Conservation (phyloP, 2,797 vertebrate species). For the Thripadectes ignobilis region DNA sequence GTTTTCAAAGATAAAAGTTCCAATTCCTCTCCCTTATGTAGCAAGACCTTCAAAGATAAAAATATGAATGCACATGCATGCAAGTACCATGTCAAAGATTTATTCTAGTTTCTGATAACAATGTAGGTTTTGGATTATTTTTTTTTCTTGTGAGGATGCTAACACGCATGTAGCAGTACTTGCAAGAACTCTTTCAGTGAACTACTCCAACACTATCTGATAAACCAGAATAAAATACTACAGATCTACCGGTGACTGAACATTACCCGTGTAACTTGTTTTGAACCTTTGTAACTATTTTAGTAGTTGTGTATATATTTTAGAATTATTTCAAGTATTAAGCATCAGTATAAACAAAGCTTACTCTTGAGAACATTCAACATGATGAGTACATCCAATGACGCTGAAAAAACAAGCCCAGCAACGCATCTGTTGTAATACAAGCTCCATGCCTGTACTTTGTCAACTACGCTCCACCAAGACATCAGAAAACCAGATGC, state of each 20-base stretch:
- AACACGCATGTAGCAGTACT: background rate
- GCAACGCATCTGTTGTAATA: background rate
- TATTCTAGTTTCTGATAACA: background rate
- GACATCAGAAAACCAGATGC: conserved; percentile 35
- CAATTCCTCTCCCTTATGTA: background rate
- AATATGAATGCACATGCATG: background rate
- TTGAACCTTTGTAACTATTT: background rate
- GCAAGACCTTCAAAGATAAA: background rate
- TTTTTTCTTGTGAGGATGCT: background rate
- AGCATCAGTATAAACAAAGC: background rate
- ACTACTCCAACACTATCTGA: background rate
- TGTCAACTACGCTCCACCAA: conserved; percentile 3
- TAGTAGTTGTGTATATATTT: background rate
- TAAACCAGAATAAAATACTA: background rate
- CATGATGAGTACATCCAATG: background rate
- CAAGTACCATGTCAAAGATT: background rate
- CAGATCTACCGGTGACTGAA: background rate
- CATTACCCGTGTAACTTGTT: background rate
- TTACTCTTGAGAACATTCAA: conserved; percentile 4
- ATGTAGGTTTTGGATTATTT: background rate
- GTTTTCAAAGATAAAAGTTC: background rate
- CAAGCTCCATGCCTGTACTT: background rate
- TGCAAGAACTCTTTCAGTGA: background rate
- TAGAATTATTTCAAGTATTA: conserved; percentile 11
- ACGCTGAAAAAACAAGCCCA: background rate